These are phyloP conservation scores for Andrena bucephala DNA, from an alignment of 2,888 invertebrate genomes.

Conservation along the genomic window DNA sequence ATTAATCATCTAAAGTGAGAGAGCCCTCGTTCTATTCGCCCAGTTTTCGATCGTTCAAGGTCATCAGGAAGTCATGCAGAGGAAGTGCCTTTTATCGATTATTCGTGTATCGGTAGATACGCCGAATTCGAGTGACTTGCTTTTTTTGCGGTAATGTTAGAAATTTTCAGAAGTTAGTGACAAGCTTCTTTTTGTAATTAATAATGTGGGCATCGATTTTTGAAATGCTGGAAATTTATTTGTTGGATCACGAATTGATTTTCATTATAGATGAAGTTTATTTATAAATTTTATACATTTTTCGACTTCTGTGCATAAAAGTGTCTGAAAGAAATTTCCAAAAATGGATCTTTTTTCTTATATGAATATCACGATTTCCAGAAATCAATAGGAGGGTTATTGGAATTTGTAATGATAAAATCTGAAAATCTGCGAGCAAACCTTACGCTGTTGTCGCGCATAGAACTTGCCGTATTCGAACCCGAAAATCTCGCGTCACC, in stretches of 20 bases:
- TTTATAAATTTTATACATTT: too few species aligned
- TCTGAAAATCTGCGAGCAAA: neutral
- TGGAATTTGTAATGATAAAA: neutral
- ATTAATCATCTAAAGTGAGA: constrained; percentile 55
- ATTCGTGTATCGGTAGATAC: constrained; percentile 13
- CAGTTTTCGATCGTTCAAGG: constrained; percentile 27
- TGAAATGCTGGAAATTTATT: too few species aligned
- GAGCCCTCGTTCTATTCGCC: neutral
- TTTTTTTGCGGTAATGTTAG: neutral
- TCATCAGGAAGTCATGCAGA: neutral
- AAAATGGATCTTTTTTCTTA: too few species aligned
- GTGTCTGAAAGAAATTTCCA: too few species aligned
- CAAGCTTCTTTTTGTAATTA: too few species aligned
- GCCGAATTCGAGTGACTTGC: neutral
- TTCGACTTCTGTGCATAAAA: too few species aligned
- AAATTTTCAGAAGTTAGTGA: too few species aligned
- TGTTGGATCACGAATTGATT: too few species aligned
- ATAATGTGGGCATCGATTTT: too few species aligned
- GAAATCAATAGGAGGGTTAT: too few species aligned
- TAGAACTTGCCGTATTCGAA: neutral
- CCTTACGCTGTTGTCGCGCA: neutral
- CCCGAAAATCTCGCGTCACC: neutral
- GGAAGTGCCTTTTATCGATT: constrained; percentile 29
- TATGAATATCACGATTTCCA: too few species aligned
- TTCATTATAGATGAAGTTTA: too few species aligned